Evolutionary conservation across 2,113 vertebrate species (phyloP).

Genomic region (Poicephalus gulielmi): DNA sequence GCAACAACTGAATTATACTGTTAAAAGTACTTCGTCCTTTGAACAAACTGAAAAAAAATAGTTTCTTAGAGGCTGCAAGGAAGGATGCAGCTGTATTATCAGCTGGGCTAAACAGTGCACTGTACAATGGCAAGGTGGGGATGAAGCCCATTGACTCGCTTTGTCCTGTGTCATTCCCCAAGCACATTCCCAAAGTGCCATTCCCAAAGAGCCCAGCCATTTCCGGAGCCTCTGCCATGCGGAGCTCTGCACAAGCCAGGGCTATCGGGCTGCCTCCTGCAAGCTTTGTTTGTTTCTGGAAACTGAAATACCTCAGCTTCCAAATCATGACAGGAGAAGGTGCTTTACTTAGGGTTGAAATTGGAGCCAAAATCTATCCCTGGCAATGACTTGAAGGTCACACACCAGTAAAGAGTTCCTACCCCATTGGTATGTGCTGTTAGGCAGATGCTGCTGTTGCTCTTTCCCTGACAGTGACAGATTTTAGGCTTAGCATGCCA

Average conservation of each 20-base stretch:
- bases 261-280: not conserved
- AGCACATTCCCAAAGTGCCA: not conserved
- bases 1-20: not conserved
- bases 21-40: not conserved
- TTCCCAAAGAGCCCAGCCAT: not conserved
- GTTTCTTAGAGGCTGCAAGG: not conserved
- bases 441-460: conserved; percentile 57
- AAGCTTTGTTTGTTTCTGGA: conserved; percentile 49
- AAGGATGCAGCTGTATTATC: not conserved
- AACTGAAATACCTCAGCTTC: conserved; percentile 48
- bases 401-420: conserved; percentile 47
- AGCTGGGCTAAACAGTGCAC: not conserved
- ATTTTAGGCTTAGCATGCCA: conserved; percentile 21
- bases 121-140: not conserved
- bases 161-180: not conserved
- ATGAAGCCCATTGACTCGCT: not conserved
- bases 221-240: not conserved
- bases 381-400: conserved; percentile 65
- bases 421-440: conserved; percentile 33
- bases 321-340: conserved; percentile 54
- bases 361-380: conserved; percentile 63
- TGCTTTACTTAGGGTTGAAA: conserved; percentile 60
- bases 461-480: conserved; percentile 63
- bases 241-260: not conserved
- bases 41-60: not conserved